Conservation (phyloP, 2,113 vertebrate species). For the Carollia perspicillata region DNA sequence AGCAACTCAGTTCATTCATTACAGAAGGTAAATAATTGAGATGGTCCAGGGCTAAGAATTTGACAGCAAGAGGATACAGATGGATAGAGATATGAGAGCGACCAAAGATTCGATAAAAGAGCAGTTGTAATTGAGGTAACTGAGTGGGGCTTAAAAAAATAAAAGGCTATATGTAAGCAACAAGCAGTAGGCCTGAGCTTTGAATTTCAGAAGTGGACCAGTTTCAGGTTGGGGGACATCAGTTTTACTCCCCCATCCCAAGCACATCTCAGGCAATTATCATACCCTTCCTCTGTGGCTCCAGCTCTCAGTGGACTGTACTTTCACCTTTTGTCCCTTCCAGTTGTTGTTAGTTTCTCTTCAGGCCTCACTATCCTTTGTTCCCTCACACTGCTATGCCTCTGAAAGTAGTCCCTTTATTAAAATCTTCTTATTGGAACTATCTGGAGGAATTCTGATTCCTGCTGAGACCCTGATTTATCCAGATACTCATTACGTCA, state of each 20-base stretch:
- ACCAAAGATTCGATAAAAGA: not conserved
- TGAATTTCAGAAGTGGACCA: not conserved
- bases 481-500: not conserved
- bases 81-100: not conserved
- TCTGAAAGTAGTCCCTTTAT: not conserved
- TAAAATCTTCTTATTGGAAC: slow-evolving; percentile 30
- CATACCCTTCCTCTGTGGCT: not conserved
- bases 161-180: not conserved
- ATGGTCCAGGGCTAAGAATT: not conserved
- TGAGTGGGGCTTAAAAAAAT: not conserved
- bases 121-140: not conserved
- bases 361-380: not conserved
- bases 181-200: not conserved
- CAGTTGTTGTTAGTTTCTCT: not conserved
- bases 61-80: not conserved
- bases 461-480: slow-evolving; percentile 3
- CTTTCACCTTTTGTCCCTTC: not conserved
- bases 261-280: not conserved
- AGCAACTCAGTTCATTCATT: not conserved
- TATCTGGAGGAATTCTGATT: not conserved
- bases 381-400: not conserved
- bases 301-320: not conserved
- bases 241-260: not conserved
- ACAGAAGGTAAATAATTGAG: not conserved
- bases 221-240: not conserved